These are phyloP conservation scores for Sander vitreus DNA, from an alignment of 2,113 vertebrate species.

Conservation along the genomic window DNA sequence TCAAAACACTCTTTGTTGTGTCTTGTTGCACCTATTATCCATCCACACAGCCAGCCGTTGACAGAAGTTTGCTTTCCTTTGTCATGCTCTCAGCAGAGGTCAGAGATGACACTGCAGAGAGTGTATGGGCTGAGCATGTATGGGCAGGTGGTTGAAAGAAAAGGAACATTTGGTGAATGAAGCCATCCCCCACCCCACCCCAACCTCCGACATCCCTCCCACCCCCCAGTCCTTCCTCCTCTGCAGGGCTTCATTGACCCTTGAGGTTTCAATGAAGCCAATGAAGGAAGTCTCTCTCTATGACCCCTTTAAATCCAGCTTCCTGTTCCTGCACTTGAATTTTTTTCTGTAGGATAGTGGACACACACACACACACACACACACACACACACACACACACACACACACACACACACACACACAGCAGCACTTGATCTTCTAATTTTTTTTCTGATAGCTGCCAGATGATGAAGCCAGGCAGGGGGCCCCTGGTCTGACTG, in stretches of 20 bases:
- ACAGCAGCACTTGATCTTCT: slow-evolving; percentile 64
- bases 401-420: slow-evolving; percentile 42
- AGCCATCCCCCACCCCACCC: background rate
- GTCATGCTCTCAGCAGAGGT: slow-evolving; percentile 34
- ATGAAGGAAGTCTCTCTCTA: slow-evolving; percentile 41
- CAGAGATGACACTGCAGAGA: slow-evolving; percentile 32
- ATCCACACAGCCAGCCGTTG: slow-evolving; percentile 9
- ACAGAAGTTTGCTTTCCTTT: slow-evolving; percentile 26
- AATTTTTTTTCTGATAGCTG: slow-evolving; percentile 78
- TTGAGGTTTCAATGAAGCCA: slow-evolving; percentile 43
- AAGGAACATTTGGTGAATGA: slow-evolving; percentile 41
- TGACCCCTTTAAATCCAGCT: slow-evolving; percentile 60
- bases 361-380: slow-evolving; percentile 36
- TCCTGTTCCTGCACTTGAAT: slow-evolving; percentile 62
- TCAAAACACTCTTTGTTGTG: slow-evolving; percentile 43
- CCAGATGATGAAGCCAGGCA: slow-evolving; percentile 75
- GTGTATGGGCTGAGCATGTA: background rate
- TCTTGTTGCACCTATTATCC: slow-evolving; percentile 53
- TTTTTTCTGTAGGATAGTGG: slow-evolving; percentile 49
- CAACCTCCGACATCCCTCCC: too few species aligned
- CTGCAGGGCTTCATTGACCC: slow-evolving; percentile 31
- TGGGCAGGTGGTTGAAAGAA: slow-evolving; percentile 29
- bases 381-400: slow-evolving; percentile 46
- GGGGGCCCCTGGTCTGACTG: slow-evolving; percentile 19
- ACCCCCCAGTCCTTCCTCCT: slow-evolving; percentile 3